These are phyloP conservation scores for Diorhabda carinulata DNA, from an alignment of 1,140 invertebrate genomes.

Conservation along the genomic window DNA sequence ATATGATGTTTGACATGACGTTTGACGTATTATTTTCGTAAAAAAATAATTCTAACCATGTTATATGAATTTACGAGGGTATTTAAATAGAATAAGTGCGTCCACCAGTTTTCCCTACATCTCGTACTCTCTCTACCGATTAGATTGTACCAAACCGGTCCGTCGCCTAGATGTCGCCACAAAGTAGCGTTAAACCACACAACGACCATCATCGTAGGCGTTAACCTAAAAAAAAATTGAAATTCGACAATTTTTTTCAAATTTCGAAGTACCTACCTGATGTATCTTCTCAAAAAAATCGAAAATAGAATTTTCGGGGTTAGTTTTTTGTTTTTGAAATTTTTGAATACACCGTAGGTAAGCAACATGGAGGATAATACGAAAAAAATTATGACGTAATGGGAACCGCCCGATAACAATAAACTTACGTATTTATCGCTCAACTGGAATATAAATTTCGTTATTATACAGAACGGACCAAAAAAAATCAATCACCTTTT, in stretches of 20 bases:
- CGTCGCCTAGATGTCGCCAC: slow-evolving; percentile 30
- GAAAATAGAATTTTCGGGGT: neutral
- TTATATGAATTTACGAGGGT: slow-evolving; percentile 50
- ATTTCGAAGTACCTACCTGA: too few species aligned
- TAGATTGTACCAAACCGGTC: slow-evolving; percentile 36
- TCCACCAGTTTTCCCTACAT: slow-evolving; percentile 46
- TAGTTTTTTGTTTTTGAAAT: slow-evolving; percentile 22
- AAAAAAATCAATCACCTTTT: slow-evolving; percentile 22
- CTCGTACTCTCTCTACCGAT: slow-evolving; percentile 30
- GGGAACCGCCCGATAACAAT: slow-evolving; percentile 24
- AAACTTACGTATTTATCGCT: slow-evolving; percentile 15
- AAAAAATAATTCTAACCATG: slow-evolving; percentile 38
- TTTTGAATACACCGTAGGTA: slow-evolving; percentile 23
- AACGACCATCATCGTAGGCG: slow-evolving; percentile 28
- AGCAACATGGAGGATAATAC: slow-evolving; percentile 28
- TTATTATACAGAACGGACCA: too few species aligned
- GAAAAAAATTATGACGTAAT: slow-evolving; percentile 30
- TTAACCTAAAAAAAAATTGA: slow-evolving; percentile 30
- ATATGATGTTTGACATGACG: neutral
- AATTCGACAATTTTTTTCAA: neutral
- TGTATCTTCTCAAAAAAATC: too few species aligned
- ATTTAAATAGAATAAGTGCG: slow-evolving; percentile 57
- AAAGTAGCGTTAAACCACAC: slow-evolving; percentile 32
- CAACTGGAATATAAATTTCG: slow-evolving; percentile 24
- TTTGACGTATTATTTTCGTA: neutral